phyloP scores from a whole-genome alignment of 2,888 invertebrate genomes.

The Lamellibrachia satsuma region DNA sequence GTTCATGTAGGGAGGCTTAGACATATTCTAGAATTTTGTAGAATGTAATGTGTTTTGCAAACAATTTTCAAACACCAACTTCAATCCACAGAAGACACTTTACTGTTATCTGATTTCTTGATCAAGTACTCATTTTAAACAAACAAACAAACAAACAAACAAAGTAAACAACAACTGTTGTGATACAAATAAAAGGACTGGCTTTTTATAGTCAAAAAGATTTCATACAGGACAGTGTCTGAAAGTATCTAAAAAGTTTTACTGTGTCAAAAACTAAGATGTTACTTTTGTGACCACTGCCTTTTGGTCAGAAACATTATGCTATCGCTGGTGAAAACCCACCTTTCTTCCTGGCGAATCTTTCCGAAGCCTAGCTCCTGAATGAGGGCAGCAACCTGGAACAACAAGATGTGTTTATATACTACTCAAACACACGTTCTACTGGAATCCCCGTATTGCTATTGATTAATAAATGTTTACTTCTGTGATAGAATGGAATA shows the following conservation, averaged over 20 bases:
- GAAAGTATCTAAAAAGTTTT: not conserved
- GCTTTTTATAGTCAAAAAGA: not conserved
- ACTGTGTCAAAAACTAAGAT: not conserved
- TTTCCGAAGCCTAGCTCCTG: constrained; percentile 46
- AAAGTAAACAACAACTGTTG: too few species aligned
- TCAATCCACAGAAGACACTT: not conserved
- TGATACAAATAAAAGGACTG: not conserved
- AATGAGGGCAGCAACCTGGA: constrained; percentile 49
- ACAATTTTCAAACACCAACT: not conserved
- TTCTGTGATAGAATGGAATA: not conserved
- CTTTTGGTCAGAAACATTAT: not conserved
- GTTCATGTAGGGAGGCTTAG: not conserved
- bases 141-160: too few species aligned
- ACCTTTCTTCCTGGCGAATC: constrained; percentile 38
- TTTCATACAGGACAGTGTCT: not conserved
- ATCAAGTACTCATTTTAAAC: too few species aligned
- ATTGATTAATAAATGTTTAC: not conserved
- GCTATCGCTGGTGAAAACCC: not conserved
- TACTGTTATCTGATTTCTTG: too few species aligned
- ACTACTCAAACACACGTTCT: not conserved
- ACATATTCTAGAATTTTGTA: not conserved
- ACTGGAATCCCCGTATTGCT: not conserved
- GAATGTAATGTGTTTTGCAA: too few species aligned
- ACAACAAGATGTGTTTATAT: constrained; percentile 21
- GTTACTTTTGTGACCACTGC: too few species aligned